phyloP scores from a whole-genome alignment of 2,113 vertebrate genomes.

The Oxyura jamaicensis region DNA sequence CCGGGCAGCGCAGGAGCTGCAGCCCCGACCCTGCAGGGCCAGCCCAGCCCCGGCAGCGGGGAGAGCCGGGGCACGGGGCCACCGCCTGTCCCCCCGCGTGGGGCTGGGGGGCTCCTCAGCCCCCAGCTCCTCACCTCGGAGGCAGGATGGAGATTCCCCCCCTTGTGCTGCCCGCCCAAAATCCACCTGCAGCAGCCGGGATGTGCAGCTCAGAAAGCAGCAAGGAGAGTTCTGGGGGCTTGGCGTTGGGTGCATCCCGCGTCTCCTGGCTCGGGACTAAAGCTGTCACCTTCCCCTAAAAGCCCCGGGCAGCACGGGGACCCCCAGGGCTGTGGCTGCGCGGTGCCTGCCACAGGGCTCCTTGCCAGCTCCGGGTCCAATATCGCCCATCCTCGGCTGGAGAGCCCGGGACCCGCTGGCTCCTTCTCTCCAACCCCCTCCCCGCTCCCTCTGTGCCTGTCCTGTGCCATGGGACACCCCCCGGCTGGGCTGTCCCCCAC shows the following conservation, averaged over 20 bases:
- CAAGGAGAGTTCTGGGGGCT: neutral
- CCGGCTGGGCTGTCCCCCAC: neutral
- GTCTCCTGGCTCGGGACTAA: rapidly evolving
- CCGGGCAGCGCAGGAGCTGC: neutral
- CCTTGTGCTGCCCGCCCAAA: neutral
- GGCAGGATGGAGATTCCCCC: neutral
- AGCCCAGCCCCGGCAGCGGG: rapidly evolving
- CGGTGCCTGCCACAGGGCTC: neutral
- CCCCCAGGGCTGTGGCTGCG: rapidly evolving
- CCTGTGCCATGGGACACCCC: neutral
- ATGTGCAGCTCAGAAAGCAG: rapidly evolving
- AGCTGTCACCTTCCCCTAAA: neutral
- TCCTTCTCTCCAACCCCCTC: rapidly evolving
- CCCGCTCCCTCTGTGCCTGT: neutral
- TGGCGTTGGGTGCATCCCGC: neutral
- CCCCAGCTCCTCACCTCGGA: neutral
- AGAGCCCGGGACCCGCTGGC: rapidly evolving
- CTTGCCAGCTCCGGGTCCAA: neutral
- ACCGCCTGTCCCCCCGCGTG: neutral
- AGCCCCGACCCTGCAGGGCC: neutral
- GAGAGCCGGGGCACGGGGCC: rapidly evolving
- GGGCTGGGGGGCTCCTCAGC: neutral
- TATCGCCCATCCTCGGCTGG: rapidly evolving
- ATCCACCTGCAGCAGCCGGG: rapidly evolving
- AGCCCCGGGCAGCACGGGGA: neutral